These are phyloP conservation scores for Leptobrachium leishanense DNA, from an alignment of 2,113 vertebrate species.

Conservation along the genomic window DNA sequence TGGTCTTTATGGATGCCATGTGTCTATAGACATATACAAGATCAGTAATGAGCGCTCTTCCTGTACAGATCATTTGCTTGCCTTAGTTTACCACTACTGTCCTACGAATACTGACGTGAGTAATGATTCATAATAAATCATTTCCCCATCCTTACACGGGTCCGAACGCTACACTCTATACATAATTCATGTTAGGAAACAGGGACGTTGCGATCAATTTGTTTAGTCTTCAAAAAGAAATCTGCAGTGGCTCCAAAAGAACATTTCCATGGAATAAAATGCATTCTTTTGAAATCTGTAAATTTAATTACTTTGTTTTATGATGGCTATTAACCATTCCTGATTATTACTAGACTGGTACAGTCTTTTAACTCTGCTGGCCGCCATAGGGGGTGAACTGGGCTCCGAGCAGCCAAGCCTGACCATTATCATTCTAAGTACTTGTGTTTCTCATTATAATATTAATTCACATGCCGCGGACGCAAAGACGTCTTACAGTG, in stretches of 20 bases:
- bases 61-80: too few relatives aligned
- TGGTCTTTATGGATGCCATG: too few relatives aligned
- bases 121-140: too few relatives aligned
- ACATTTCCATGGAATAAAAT: slow-evolving; percentile 62
- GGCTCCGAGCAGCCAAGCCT: slow-evolving; percentile 61
- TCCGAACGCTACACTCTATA: not conserved
- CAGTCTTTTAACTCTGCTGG: slow-evolving; percentile 61
- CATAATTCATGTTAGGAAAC: slow-evolving; percentile 1
- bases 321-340: slow-evolving; percentile 61
- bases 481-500: slow-evolving; percentile 50
- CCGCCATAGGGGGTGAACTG: slow-evolving; percentile 57
- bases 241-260: slow-evolving; percentile 59
- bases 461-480: slow-evolving; percentile 56
- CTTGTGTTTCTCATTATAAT: slow-evolving; percentile 71
- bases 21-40: too few relatives aligned
- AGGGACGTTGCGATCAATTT: not conserved
- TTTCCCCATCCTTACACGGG: not conserved
- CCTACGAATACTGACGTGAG: too few relatives aligned
- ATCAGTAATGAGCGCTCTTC: too few relatives aligned
- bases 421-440: slow-evolving; percentile 59
- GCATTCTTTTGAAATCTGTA: slow-evolving; percentile 62
- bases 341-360: slow-evolving; percentile 58
- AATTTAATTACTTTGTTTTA: slow-evolving; percentile 65
- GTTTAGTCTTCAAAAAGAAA: slow-evolving; percentile 54
- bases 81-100: too few relatives aligned